These are phyloP conservation scores for Hypena proboscidalis DNA, from an alignment of 2,888 invertebrate genomes.

Conservation along the genomic window DNA sequence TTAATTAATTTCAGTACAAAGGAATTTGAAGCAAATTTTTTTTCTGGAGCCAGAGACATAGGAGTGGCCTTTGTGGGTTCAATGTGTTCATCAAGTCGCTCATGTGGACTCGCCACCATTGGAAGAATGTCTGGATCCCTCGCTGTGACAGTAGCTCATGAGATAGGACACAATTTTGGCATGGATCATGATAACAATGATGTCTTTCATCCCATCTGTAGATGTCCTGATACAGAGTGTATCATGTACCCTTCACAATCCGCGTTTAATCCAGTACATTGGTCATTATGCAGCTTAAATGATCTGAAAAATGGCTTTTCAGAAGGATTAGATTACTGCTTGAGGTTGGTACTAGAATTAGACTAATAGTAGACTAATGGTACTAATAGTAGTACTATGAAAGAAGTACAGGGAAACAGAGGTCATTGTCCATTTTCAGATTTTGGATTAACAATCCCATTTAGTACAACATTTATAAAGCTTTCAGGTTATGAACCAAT, in stretches of 20 bases:
- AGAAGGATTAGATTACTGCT: slow-evolving; percentile 98
- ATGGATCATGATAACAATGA: slow-evolving; percentile 27
- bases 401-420: too few relatives aligned
- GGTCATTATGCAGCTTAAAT: slow-evolving; percentile 97
- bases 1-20: too few relatives aligned
- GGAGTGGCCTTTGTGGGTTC: slow-evolving; percentile 96
- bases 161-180: slow-evolving; percentile 25
- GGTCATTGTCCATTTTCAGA: too few relatives aligned
- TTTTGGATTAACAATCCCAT: too few relatives aligned
- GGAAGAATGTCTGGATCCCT: neutral
- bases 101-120: slow-evolving; percentile 12
- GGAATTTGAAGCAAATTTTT: too few relatives aligned
- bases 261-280: slow-evolving; percentile 94
- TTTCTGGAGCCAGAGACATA: slow-evolving; percentile 94
- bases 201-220: too few relatives aligned
- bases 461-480: too few relatives aligned
- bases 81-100: slow-evolving; percentile 96
- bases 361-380: neutral
- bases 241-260: too few relatives aligned
- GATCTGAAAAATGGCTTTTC: slow-evolving; percentile 93
- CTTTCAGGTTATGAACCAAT: too few relatives aligned
- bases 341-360: slow-evolving; percentile 67
- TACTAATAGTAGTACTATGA: too few relatives aligned
- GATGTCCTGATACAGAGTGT: too few relatives aligned
- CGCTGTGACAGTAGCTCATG: slow-evolving; percentile 22